A percentile compares a stretch with the other conserved stretches of the same genome.
phyloP scores from a whole-genome alignment of 1,140 invertebrate genomes.

The Drosophila santomea region DNA sequence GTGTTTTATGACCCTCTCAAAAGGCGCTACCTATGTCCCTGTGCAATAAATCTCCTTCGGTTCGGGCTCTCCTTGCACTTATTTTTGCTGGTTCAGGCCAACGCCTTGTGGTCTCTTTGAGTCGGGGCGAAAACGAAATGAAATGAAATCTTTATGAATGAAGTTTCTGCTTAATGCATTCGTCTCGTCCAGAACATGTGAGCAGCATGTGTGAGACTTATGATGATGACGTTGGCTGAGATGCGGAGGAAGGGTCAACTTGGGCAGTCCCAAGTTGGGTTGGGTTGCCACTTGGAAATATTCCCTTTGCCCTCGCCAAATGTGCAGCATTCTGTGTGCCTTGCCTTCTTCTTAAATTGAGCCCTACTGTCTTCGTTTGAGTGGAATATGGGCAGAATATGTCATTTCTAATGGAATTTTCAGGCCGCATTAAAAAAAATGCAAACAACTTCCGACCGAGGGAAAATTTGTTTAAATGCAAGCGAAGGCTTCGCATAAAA shows the following conservation, averaged over 20 bases:
- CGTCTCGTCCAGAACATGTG: constrained; percentile 56
- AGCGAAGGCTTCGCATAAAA: constrained; percentile 49
- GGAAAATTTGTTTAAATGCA: constrained; percentile 47
- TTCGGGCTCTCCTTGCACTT: constrained; percentile 15
- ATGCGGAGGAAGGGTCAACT: constrained; percentile 30
- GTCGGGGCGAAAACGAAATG: constrained; percentile 42
- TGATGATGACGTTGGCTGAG: constrained; percentile 1
- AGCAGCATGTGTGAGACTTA: constrained; percentile 57
- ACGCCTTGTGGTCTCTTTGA: constrained; percentile 59
- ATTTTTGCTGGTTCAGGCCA: constrained; percentile 29
- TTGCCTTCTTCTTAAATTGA: constrained; percentile 29
- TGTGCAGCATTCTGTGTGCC: constrained; percentile 28
- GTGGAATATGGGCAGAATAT: constrained; percentile 32
- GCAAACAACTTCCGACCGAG: constrained; percentile 59
- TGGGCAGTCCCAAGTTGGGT: constrained; percentile 18
- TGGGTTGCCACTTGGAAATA: constrained; percentile 10
- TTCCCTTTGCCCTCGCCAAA: constrained; percentile 18
- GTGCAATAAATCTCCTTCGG: constrained; percentile 28
- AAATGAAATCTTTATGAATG: constrained; percentile 77
- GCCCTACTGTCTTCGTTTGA: constrained; percentile 17
- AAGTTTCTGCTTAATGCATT: constrained; percentile 73
- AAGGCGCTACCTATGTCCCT: constrained; percentile 28
- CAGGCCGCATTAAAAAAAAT: constrained; percentile 42
- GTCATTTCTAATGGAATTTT: constrained; percentile 62
- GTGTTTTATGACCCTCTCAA: constrained; percentile 14